Percentiles rank a stretch among this genome's conserved stretches.
Conservation (phyloP, 2,797 vertebrate species). For the Tapera naevia region DNA sequence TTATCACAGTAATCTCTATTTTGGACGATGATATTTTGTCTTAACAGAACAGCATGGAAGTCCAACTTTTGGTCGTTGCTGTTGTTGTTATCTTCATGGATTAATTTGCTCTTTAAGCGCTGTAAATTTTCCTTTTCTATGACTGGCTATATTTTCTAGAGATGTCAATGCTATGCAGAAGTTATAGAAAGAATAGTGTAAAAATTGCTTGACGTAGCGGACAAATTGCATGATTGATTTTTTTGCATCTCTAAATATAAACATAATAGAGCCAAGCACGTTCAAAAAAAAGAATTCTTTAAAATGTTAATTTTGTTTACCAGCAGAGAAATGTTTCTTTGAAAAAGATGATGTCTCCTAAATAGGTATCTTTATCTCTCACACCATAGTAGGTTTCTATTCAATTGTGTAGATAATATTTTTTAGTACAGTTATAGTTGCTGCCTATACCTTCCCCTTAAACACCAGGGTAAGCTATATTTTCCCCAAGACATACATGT, state of each 20-base stretch:
- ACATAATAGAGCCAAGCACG: not conserved
- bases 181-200: not conserved
- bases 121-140: not conserved
- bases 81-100: not conserved
- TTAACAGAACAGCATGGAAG: not conserved
- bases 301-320: conserved; percentile 48
- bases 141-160: not conserved
- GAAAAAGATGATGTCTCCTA: not conserved
- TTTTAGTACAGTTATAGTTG: not conserved
- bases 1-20: not conserved
- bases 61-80: not conserved
- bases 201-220: not conserved
- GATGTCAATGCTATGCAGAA: not conserved
- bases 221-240: not conserved
- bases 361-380: conserved; percentile 7
- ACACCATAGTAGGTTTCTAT: not conserved
- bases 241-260: not conserved
- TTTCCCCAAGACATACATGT: not conserved
- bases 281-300: not conserved
- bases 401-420: not conserved
- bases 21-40: not conserved
- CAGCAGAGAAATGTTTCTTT: not conserved
- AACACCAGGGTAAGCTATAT: not conserved
- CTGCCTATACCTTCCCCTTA: not conserved
- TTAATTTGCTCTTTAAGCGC: not conserved